These are phyloP conservation scores for Pollenia griseotomentosa DNA, from an alignment of 2,888 invertebrate genomes.

Conservation along the genomic window DNA sequence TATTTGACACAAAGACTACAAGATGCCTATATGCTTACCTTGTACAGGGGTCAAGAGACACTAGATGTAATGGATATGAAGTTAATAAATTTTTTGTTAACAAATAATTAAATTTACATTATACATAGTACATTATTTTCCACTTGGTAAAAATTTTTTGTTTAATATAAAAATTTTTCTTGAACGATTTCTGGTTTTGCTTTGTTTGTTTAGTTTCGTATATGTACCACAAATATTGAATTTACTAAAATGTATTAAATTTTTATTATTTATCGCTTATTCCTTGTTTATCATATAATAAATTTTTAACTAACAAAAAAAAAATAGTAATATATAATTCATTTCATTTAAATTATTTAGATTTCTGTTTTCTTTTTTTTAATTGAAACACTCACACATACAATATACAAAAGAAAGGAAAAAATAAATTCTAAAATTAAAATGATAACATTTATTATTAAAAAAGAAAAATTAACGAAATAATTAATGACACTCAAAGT, in stretches of 20 bases:
- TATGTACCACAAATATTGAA: conserved; percentile 34
- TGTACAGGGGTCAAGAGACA: conserved; percentile 85
- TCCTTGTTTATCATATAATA: conserved; percentile 21
- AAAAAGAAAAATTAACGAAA: conserved; percentile 59
- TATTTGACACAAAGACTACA: conserved; percentile 85
- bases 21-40: conserved; percentile 84
- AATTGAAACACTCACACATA: conserved; percentile 50
- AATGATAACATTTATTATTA: conserved; percentile 48
- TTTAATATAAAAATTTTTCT: too few relatives aligned
- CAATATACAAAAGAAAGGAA: conserved; percentile 56
- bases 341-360: conserved; percentile 46
- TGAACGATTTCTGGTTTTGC: background rate
- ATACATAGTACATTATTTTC: conserved; percentile 8
- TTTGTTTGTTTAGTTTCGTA: background rate
- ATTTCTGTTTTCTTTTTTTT: conserved; percentile 30
- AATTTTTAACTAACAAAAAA: conserved; percentile 45
- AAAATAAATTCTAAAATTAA: conserved; percentile 56
- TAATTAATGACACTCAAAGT: conserved; percentile 68
- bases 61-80: conserved; percentile 84
- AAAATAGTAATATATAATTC: conserved; percentile 43
- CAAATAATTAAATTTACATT: background rate
- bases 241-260: conserved; percentile 43
- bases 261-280: conserved; percentile 23
- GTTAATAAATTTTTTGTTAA: conserved; percentile 83
- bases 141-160: conserved; percentile 8